phyloP scores from a whole-genome alignment of 2,888 invertebrate species.

The Eilema griseolum region DNA sequence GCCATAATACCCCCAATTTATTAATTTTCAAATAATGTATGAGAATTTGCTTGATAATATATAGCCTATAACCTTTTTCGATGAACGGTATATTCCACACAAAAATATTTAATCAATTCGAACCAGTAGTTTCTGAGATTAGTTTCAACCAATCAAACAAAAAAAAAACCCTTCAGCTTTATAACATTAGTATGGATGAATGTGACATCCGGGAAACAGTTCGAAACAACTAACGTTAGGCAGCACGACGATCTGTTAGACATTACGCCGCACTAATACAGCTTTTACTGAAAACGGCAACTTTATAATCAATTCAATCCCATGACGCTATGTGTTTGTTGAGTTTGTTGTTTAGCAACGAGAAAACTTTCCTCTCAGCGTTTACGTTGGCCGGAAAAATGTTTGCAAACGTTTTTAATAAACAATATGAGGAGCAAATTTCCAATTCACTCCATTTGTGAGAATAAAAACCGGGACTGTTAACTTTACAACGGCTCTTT shows the following conservation, averaged over 20 bases:
- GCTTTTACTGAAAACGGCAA: constrained; percentile 38
- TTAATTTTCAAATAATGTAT: no score
- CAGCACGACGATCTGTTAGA: constrained; percentile 32
- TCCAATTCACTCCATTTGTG: constrained; percentile 57
- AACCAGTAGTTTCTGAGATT: no score
- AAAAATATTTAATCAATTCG: no score
- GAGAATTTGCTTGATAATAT: no score
- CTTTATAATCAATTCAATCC: constrained; percentile 74
- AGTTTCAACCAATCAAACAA: no score
- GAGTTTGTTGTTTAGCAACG: constrained; percentile 65
- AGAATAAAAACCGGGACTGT: constrained; percentile 37
- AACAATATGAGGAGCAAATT: constrained; percentile 54
- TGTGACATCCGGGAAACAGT: constrained; percentile 22
- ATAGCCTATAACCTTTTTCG: no score
- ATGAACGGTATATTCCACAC: no score
- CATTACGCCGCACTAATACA: constrained; percentile 36
- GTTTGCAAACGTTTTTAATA: constrained; percentile 59
- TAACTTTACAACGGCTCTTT: constrained; percentile 29
- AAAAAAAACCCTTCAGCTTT: no score
- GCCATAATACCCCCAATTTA: no score
- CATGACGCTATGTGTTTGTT: constrained; percentile 62
- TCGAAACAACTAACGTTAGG: constrained; percentile 37
- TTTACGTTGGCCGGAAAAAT: constrained; percentile 38
- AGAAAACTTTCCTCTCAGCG: constrained; percentile 59
- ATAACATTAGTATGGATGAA: background rate